phyloP scores from a whole-genome alignment of 1,140 invertebrate species.

The Sipha flava region DNA sequence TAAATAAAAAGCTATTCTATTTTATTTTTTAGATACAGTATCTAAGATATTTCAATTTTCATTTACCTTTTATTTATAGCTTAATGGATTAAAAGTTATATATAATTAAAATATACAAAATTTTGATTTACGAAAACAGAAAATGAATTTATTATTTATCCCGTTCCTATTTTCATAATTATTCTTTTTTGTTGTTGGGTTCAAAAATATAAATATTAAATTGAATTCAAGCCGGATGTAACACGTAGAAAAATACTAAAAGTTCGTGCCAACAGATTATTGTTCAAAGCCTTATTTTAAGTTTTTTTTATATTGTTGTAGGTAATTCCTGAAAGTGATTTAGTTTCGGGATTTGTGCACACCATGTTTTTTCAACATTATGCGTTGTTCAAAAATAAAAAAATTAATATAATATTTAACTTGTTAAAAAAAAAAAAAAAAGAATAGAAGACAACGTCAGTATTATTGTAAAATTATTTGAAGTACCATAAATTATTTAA shows the following conservation, averaged over 20 bases:
- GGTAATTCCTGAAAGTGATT: neutral
- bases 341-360: neutral
- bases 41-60: too few relatives aligned
- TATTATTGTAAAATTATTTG: neutral
- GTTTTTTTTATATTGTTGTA: neutral
- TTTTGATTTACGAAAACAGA: too few relatives aligned
- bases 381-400: neutral
- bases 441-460: neutral
- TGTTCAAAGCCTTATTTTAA: neutral
- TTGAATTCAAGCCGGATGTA: neutral
- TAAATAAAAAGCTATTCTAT: too few relatives aligned
- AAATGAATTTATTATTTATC: too few relatives aligned
- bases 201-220: neutral
- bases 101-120: too few relatives aligned
- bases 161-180: too few relatives aligned
- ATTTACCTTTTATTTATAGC: too few relatives aligned
- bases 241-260: neutral
- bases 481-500: too few relatives aligned
- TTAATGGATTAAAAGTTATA: too few relatives aligned
- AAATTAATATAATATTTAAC: neutral
- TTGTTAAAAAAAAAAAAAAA: neutral
- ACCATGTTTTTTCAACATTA: neutral
- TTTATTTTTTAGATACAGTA: too few relatives aligned
- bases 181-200: neutral
- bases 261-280: neutral